Evolutionary conservation across 1,140 invertebrate genomes (phyloP), one percentile per base, ranked within the genome.

Genomic region (Drosophila nebulosa): DNA sequence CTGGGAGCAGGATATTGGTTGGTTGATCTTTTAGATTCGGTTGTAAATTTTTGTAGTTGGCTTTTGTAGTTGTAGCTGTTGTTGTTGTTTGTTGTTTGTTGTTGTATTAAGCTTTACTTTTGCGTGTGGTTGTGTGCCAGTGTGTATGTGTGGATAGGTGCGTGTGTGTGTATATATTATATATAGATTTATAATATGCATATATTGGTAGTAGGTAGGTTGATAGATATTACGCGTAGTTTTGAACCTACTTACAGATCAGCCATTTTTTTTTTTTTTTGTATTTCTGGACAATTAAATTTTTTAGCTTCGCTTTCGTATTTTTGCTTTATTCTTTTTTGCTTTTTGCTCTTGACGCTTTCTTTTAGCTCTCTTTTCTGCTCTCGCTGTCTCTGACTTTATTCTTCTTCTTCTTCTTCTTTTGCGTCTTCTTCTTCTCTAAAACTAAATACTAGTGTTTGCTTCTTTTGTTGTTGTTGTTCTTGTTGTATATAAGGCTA

Each of bases 401-500:
- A 39, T 21, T 24, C 10, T 64, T 18, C 42, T 14, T 7, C 32
- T 36, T 39, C 32, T 61, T 30, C 3, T 62, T 69, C 27, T 67
- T 64, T 2, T 21, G 27, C 26, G 65, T 32, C 21, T 21, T 36
- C 27, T 72, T 66, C 35, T 67, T 66, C 52, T 57, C 56, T 51
- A 65, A 64, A 55, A 61, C 59, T 73, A 61, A 62, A 57, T 61
- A 67, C 16, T 77, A 65, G 18, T 70, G 56, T 56, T 55, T 66
- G 39, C 39, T 46, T 46, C 39, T 21, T 42, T 12, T 32, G 9
- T 32, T 32, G 27, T 30, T 66, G 39, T 46, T 39, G 32, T 32
- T 63, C 14, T 63, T 58, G 30, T 77, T 85, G 78, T 85, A 86
- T 85, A 85, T 85, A 85, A 85, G 80, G 80, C 80, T 86, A 52